phyloP scores from a whole-genome alignment of 2,113 vertebrate genomes.

The Geococcyx californianus region DNA sequence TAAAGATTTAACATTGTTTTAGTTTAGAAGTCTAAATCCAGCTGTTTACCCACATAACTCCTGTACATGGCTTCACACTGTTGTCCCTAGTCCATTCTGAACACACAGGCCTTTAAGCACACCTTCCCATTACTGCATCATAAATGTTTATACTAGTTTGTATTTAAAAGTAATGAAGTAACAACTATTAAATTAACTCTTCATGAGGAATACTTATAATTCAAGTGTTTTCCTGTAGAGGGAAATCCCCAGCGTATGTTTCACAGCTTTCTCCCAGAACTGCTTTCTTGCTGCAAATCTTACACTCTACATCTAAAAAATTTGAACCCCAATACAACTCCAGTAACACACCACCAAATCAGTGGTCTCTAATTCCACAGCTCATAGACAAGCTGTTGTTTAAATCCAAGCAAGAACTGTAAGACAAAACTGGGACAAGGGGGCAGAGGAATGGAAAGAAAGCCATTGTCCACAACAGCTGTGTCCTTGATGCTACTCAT shows the following conservation, averaged over 20 bases:
- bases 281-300: background rate
- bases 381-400: background rate
- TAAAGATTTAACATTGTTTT: constrained; percentile 60
- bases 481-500: background rate
- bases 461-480: background rate
- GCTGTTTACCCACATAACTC: background rate
- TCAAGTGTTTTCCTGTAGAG: background rate
- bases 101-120: background rate
- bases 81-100: background rate
- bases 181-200: background rate
- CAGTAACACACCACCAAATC: background rate
- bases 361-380: background rate
- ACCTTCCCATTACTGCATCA: background rate
- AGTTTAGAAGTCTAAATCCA: background rate
- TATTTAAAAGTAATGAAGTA: background rate
- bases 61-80: background rate
- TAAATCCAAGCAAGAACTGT: background rate
- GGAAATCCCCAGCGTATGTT: background rate
- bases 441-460: background rate
- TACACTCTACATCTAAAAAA: background rate
- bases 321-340: background rate
- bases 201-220: background rate
- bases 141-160: background rate
- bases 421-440: background rate
- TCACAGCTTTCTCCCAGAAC: background rate